phyloP scores from a whole-genome alignment of 2,888 invertebrate species.

The Agrochola lota region DNA sequence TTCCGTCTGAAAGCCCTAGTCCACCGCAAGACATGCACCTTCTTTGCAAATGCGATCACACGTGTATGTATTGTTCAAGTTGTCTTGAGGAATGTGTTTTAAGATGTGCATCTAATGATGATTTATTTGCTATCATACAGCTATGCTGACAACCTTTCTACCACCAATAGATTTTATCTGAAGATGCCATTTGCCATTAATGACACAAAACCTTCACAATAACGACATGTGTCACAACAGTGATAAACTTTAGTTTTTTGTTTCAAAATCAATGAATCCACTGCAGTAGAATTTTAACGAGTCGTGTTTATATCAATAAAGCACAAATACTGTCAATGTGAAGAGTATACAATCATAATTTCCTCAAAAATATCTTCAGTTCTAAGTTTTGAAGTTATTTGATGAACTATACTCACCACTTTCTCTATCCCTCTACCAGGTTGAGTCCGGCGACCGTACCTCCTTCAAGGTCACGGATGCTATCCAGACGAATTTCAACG shows the following conservation, averaged over 20 bases:
- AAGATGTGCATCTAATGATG: conserved; percentile 83
- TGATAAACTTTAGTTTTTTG: not conserved
- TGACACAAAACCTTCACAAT: not conserved
- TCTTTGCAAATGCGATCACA: too few relatives aligned
- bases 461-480: conserved; percentile 97
- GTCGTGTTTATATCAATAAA: not conserved
- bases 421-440: conserved; percentile 81
- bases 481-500: conserved; percentile 99
- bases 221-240: not conserved
- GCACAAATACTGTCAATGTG: not conserved
- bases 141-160: conserved; percentile 88
- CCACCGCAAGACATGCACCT: conserved; percentile 97
- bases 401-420: not conserved
- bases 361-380: not conserved
- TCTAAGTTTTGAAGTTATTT: not conserved
- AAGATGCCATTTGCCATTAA: conserved; percentile 76
- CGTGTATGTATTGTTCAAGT: too few relatives aligned
- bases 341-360: not conserved
- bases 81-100: not conserved
- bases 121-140: conserved; percentile 90
- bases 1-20: conserved; percentile 98
- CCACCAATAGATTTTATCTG: conserved; percentile 89
- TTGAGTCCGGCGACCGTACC: conserved; percentile 96
- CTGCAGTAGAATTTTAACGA: not conserved
- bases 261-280: not conserved